Evolutionary conservation across 2,888 invertebrate species (phyloP).

Genomic region (Siphlonurus alternatus): DNA sequence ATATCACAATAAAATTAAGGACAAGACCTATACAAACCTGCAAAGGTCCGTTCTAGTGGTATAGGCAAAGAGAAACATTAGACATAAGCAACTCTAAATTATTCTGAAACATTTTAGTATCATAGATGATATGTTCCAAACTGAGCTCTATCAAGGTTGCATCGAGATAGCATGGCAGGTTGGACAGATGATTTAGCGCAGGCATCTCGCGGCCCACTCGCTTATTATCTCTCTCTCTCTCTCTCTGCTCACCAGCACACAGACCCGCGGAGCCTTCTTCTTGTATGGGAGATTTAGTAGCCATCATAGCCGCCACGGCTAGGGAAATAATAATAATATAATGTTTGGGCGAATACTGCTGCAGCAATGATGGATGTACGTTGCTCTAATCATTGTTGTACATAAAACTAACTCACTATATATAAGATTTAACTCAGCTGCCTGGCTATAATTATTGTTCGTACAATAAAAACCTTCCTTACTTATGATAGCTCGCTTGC

Average conservation of each 20-base stretch:
- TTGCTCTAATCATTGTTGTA: background rate
- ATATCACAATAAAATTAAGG: too few species aligned
- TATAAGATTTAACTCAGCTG: background rate
- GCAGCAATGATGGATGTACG: background rate
- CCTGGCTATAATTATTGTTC: background rate
- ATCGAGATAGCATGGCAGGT: background rate
- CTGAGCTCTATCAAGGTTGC: too few species aligned
- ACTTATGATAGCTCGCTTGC: background rate
- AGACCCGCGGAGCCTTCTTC: background rate
- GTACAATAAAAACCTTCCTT: background rate
- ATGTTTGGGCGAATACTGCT: background rate
- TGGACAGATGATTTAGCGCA: background rate
- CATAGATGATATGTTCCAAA: too few species aligned
- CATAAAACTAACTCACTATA: too few species aligned
- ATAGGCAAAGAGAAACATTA: too few species aligned
- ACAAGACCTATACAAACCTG: too few species aligned
- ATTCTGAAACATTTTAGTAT: too few species aligned
- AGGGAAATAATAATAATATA: background rate
- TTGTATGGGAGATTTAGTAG: background rate
- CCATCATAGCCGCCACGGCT: background rate
- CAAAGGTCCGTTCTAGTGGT: too few species aligned
- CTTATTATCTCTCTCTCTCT: background rate
- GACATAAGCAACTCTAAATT: too few species aligned
- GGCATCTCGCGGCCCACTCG: background rate
- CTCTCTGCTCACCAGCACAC: too few species aligned